A percentile compares a stretch with the other conserved stretches of the same genome.
Conservation (phyloP, 2,113 vertebrate genomes). For the Protobothrops mucrosquamatus region DNA sequence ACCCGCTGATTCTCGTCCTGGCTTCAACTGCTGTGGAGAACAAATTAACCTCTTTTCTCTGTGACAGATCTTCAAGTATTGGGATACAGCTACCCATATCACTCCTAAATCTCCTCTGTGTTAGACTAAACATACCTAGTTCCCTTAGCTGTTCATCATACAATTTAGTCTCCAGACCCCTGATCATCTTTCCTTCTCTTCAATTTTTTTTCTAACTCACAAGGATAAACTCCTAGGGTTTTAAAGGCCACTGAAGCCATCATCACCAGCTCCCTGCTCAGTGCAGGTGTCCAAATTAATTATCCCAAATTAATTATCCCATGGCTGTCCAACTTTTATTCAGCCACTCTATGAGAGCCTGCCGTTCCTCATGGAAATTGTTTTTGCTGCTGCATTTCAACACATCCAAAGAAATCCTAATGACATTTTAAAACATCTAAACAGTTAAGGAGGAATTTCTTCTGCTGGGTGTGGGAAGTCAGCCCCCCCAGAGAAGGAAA, state of each 20-base stretch:
- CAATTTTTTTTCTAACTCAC: not conserved
- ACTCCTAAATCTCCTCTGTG: too few relatives aligned
- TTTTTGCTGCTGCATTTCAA: not conserved
- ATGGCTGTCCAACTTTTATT: not conserved
- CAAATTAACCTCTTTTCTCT: too few relatives aligned
- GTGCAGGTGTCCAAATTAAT: not conserved
- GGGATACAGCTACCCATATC: too few relatives aligned
- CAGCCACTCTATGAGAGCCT: not conserved
- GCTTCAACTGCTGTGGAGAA: too few relatives aligned
- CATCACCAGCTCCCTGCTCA: not conserved
- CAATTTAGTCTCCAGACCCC: too few relatives aligned
- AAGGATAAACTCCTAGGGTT: not conserved
- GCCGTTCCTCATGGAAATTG: not conserved
- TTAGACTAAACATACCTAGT: too few relatives aligned
- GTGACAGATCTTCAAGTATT: too few relatives aligned
- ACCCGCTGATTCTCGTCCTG: too few relatives aligned
- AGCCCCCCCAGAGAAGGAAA: too few relatives aligned
- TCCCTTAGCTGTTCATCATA: too few relatives aligned
- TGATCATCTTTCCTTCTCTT: not conserved
- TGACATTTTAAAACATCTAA: not conserved
- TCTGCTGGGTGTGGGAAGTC: not conserved
- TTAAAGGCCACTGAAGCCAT: not conserved
- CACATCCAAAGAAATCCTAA: not conserved
- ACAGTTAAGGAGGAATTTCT: not conserved
- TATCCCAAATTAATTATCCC: not conserved